Conservation (phyloP, 2,888 invertebrate species). For the Lacanobia wlatinum region DNA sequence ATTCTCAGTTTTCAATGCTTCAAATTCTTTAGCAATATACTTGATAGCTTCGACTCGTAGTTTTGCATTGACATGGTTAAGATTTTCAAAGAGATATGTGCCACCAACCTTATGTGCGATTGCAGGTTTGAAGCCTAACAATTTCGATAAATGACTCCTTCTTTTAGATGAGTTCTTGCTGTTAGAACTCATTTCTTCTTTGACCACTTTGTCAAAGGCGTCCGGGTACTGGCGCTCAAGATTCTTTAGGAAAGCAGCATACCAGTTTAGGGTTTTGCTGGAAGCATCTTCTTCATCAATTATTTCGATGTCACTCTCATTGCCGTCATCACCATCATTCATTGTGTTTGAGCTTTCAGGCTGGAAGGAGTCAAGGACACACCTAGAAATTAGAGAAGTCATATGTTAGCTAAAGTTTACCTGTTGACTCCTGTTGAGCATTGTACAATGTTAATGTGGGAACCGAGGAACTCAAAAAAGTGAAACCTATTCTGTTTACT, state of each 20-base stretch:
- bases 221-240: conserved; percentile 94
- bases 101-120: conserved; percentile 88
- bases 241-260: conserved; percentile 89
- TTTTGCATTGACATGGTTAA: conserved; percentile 93
- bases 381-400: conserved; percentile 77
- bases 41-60: conserved; percentile 93
- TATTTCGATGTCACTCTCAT: conserved; percentile 87
- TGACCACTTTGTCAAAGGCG: conserved; percentile 93
- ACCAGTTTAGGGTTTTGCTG: conserved; percentile 87
- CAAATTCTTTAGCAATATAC: conserved; percentile 90
- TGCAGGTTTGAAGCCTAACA: conserved; percentile 90
- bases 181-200: conserved; percentile 87
- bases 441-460: no score
- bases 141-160: conserved; percentile 82
- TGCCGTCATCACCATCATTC: conserved; percentile 76
- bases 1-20: conserved; percentile 87
- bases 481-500: no score
- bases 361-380: conserved; percentile 83
- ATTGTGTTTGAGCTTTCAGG: conserved; percentile 60
- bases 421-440: no score
- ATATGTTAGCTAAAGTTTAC: no score
- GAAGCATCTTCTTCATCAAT: conserved; percentile 81
- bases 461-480: no score
- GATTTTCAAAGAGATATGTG: conserved; percentile 92
- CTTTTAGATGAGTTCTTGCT: conserved; percentile 75